A percentile compares a stretch with the other conserved stretches of the same genome.
Conservation (phyloP, 2,113 vertebrate species). For the Felis catus region DNA sequence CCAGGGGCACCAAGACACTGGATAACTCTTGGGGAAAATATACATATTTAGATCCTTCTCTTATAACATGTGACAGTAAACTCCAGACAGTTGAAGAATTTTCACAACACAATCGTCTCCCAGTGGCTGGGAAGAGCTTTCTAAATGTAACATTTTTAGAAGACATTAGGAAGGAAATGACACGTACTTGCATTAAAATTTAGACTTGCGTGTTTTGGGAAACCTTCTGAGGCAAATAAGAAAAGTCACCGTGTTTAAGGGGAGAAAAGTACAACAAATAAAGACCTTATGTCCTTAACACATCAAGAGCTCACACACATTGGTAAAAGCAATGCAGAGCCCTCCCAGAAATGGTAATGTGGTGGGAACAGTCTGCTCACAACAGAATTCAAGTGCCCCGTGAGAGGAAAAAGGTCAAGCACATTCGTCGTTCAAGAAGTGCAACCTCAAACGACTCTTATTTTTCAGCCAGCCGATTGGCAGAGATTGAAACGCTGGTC, state of each 20-base stretch:
- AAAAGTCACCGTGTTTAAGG: no score
- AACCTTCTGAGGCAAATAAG: not conserved
- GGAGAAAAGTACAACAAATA: not conserved
- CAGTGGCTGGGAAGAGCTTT: not conserved
- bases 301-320: not conserved
- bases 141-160: slow-evolving; percentile 34
- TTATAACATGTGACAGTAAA: not conserved
- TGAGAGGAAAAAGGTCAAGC: not conserved
- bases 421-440: not conserved
- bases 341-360: not conserved
- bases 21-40: not conserved
- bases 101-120: not conserved
- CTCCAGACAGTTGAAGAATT: not conserved
- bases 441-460: not conserved
- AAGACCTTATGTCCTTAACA: not conserved
- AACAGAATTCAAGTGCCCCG: not conserved
- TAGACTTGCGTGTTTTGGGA: not conserved
- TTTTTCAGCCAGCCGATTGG: not conserved
- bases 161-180: not conserved
- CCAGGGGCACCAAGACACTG: not conserved
- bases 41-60: not conserved
- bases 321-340: not conserved
- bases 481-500: not conserved
- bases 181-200: not conserved
- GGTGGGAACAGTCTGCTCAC: not conserved